A percentile compares a stretch with the other conserved stretches of the same genome.
Evolutionary conservation across 2,797 vertebrate species (phyloP).

Genomic region (Xyrichtys novacula): DNA sequence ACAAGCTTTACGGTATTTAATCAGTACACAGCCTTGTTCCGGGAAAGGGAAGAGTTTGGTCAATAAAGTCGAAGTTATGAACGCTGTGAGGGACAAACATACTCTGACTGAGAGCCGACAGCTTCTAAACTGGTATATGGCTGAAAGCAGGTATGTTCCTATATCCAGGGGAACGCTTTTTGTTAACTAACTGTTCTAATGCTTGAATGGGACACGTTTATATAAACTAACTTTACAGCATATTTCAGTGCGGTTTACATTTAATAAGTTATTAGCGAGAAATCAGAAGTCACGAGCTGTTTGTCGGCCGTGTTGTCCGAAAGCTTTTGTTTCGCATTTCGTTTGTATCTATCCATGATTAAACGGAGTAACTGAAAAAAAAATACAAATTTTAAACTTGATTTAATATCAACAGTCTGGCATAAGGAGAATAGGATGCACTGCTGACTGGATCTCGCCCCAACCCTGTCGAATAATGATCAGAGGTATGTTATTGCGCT

Average conservation of each 20-base stretch:
- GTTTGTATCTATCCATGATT: not conserved
- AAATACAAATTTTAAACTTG: not conserved
- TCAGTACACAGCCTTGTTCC: slow-evolving; percentile 59
- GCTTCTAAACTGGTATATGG: slow-evolving; percentile 17
- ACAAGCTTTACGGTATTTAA: slow-evolving; percentile 36
- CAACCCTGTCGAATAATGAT: slow-evolving; percentile 71
- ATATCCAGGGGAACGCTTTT: no score
- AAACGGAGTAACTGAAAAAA: not conserved
- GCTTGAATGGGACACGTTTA: not conserved
- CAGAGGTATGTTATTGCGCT: slow-evolving; percentile 57
- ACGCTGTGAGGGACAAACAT: slow-evolving; percentile 17
- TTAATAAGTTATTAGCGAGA: slow-evolving; percentile 9
- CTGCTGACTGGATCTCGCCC: slow-evolving; percentile 57
- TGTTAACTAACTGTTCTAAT: not conserved
- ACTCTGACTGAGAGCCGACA: slow-evolving; percentile 13
- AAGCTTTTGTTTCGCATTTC: not conserved
- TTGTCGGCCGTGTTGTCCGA: not conserved
- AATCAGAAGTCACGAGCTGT: slow-evolving; percentile 30
- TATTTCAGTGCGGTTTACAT: not conserved
- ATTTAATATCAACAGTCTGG: slow-evolving; percentile 19
- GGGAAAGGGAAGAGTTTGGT: slow-evolving; percentile 66
- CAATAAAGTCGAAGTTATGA: slow-evolving; percentile 23
- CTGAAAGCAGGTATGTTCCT: slow-evolving; percentile 62
- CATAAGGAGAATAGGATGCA: slow-evolving; percentile 58
- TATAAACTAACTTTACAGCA: not conserved